Evolutionary conservation across 2,113 vertebrate genomes (phyloP).

Genomic region (Nanorana parkeri): DNA sequence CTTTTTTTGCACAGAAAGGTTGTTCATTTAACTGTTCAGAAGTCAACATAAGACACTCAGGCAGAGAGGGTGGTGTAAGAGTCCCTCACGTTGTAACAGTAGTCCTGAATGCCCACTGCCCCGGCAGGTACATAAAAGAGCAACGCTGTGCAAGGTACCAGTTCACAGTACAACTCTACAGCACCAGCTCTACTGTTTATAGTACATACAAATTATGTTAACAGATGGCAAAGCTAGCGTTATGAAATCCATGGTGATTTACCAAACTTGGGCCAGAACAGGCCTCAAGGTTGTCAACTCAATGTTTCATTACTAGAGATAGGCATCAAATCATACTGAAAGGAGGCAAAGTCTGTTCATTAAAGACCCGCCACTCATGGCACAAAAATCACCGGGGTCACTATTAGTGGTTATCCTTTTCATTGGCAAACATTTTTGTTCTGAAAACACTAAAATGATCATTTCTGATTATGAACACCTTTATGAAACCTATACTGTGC

Average conservation of each 20-base stretch:
- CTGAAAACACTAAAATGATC: neutral
- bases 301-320: neutral
- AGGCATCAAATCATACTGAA: neutral
- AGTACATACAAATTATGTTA: constrained; percentile 7
- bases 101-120: constrained; percentile 47
- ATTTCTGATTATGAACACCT: neutral
- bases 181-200: constrained; percentile 11
- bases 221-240: neutral
- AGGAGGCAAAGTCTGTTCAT: neutral
- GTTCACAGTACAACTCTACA: neutral
- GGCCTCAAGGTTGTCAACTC: neutral
- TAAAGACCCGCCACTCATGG: neutral
- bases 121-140: constrained; percentile 21
- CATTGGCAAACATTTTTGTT: constrained; percentile 11
- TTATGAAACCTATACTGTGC: constrained; percentile 19
- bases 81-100: constrained; percentile 25
- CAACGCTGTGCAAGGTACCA: constrained; percentile 17
- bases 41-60: constrained; percentile 40
- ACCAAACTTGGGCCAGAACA: neutral
- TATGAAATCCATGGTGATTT: neutral
- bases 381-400: neutral
- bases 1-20: constrained; percentile 23
- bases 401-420: neutral
- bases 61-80: neutral
- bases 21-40: constrained; percentile 10